Evolutionary conservation across 2,113 vertebrate genomes (phyloP).

Genomic region (Protobothrops flavoviridis): DNA sequence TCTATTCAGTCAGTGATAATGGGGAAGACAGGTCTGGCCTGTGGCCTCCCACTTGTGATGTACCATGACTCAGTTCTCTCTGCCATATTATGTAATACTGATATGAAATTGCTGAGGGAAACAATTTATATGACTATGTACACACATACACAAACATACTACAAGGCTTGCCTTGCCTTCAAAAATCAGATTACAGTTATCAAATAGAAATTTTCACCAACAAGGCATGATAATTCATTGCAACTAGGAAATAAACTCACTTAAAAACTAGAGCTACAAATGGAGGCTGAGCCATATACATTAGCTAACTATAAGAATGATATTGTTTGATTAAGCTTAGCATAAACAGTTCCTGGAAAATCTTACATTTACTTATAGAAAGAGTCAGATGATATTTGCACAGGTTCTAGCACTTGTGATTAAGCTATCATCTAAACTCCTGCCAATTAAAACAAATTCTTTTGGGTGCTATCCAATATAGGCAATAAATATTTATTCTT

Average conservation of each 20-base stretch:
- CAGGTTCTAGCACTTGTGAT: neutral
- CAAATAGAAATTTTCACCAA: conserved; percentile 1
- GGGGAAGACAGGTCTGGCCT: neutral
- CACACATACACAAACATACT: neutral
- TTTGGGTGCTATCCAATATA: neutral
- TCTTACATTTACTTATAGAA: neutral
- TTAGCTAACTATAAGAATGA: neutral
- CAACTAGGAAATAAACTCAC: neutral
- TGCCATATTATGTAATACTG: neutral
- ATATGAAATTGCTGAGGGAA: neutral
- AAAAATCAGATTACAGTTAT: neutral
- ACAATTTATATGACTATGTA: neutral
- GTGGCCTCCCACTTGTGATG: neutral
- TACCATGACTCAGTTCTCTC: neutral
- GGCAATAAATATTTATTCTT: neutral
- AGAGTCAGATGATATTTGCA: conserved; percentile 2
- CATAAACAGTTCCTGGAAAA: neutral
- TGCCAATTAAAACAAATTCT: neutral
- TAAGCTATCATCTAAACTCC: neutral
- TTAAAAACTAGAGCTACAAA: neutral
- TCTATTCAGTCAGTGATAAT: neutral
- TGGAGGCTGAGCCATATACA: neutral
- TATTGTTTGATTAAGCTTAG: conserved; percentile 1
- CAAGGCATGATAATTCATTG: neutral
- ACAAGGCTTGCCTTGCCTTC: neutral